A percentile compares a stretch with the other conserved stretches of the same genome.
These are phyloP conservation scores for Oenanthe oenanthe DNA, from an alignment of 2,113 vertebrate genomes.

Conservation along the genomic window DNA sequence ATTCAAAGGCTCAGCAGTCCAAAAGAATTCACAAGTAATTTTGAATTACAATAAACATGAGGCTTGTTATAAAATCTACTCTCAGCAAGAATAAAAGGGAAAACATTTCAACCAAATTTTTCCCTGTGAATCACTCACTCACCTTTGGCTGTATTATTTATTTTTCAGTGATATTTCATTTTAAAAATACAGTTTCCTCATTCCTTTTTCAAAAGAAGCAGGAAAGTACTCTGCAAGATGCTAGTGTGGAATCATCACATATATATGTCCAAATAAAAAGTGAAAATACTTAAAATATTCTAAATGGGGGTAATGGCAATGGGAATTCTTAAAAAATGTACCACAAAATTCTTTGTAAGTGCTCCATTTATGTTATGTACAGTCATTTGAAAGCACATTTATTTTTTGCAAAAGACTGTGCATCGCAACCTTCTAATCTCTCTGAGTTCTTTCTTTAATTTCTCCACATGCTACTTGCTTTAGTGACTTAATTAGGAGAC, in stretches of 20 bases:
- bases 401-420: background rate
- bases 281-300: background rate
- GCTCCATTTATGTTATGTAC: background rate
- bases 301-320: background rate
- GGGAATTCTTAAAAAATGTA: background rate
- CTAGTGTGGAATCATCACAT: background rate
- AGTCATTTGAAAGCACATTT: background rate
- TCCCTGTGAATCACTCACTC: background rate
- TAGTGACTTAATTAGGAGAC: background rate
- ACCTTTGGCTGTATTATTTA: background rate
- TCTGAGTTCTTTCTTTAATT: background rate
- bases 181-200: background rate
- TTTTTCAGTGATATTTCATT: background rate
- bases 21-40: background rate
- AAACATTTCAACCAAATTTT: background rate
- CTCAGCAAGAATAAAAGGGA: background rate
- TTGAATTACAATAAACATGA: background rate
- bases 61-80: background rate
- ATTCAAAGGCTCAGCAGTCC: background rate
- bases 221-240: background rate
- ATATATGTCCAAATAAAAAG: background rate
- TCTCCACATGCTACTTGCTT: background rate
- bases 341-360: background rate
- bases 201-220: background rate
- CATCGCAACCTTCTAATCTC: background rate